Conservation (phyloP, 2,888 invertebrate genomes). For the Cheilosia vernalis region DNA sequence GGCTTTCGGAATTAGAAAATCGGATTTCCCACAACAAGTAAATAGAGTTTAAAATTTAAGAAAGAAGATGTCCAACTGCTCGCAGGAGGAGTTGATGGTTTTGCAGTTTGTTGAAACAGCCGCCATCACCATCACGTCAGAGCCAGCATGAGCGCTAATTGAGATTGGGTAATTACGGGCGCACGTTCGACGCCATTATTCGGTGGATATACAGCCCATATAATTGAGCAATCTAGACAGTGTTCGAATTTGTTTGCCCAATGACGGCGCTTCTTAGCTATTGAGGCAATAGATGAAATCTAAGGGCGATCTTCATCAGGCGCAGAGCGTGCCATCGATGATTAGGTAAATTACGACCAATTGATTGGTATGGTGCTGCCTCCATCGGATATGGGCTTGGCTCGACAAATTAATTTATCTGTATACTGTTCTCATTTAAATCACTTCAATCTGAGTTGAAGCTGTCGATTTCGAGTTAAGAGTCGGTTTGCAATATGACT, state of each 20-base stretch:
- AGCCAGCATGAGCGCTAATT: slow-evolving; percentile 62
- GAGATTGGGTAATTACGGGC: slow-evolving; percentile 62
- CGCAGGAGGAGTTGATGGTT: background rate
- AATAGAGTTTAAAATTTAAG: slow-evolving; percentile 42
- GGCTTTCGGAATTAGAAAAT: slow-evolving; percentile 55
- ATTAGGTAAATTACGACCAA: slow-evolving; percentile 71
- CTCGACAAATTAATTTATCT: slow-evolving; percentile 69
- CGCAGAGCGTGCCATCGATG: slow-evolving; percentile 54
- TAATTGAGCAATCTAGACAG: slow-evolving; percentile 64
- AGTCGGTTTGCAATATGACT: too few species aligned
- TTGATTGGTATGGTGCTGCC: slow-evolving; percentile 57
- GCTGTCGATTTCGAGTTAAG: background rate
- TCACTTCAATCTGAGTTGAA: slow-evolving; percentile 45
- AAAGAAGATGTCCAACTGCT: slow-evolving; percentile 11
- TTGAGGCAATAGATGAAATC: slow-evolving; percentile 59
- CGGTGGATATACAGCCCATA: slow-evolving; percentile 62
- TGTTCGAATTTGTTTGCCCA: slow-evolving; percentile 64
- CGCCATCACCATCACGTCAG: slow-evolving; percentile 55
- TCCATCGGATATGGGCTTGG: slow-evolving; percentile 5
- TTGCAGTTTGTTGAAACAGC: slow-evolving; percentile 19
- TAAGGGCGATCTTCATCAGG: slow-evolving; percentile 56
- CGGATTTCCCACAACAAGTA: slow-evolving; percentile 51
- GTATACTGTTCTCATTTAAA: slow-evolving; percentile 38
- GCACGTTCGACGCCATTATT: slow-evolving; percentile 73
- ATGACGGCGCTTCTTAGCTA: slow-evolving; percentile 40